A percentile compares a stretch with the other conserved stretches of the same genome.
These are phyloP conservation scores for Crambe crambe DNA, from an alignment of 37 sponge, comb jelly and placozoan genomes.

Conservation along the genomic window DNA sequence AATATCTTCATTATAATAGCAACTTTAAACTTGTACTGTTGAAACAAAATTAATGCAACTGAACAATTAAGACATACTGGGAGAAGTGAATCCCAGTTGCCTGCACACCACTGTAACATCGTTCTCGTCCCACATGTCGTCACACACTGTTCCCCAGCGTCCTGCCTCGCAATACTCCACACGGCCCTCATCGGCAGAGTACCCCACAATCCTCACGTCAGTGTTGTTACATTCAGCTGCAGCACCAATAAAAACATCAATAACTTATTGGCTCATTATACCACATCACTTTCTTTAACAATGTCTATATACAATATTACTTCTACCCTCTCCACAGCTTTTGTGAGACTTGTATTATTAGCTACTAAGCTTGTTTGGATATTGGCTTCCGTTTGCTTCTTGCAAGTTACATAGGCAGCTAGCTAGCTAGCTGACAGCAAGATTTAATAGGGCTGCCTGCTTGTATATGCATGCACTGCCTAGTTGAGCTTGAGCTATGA, in stretches of 20 bases:
- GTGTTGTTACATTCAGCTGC: constrained; percentile 1
- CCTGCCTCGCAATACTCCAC: constrained; percentile 2
- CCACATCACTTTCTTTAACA: not conserved
- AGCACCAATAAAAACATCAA: not conserved
- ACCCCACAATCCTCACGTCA: not conserved
- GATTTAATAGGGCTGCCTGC: too few species aligned
- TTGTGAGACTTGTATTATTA: too few species aligned
- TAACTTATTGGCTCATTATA: not conserved
- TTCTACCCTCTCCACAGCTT: too few species aligned
- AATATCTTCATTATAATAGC: too few species aligned
- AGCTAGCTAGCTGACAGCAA: too few species aligned
- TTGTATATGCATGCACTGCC: too few species aligned
- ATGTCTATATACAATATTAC: not conserved
- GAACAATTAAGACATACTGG: not conserved
- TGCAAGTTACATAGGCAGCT: too few species aligned
- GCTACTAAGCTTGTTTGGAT: too few species aligned
- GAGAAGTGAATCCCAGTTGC: constrained; percentile 1
- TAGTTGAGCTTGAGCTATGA: too few species aligned
- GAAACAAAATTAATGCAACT: not conserved
- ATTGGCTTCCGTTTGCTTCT: too few species aligned
- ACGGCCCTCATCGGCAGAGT: not conserved
- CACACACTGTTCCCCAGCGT: constrained; percentile 4
- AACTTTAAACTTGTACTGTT: too few species aligned
- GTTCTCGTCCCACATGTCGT: not conserved
- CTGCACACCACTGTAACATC: constrained; percentile 7